Conservation (phyloP, 2,113 vertebrate genomes). For the Carlito syrichta region DNA sequence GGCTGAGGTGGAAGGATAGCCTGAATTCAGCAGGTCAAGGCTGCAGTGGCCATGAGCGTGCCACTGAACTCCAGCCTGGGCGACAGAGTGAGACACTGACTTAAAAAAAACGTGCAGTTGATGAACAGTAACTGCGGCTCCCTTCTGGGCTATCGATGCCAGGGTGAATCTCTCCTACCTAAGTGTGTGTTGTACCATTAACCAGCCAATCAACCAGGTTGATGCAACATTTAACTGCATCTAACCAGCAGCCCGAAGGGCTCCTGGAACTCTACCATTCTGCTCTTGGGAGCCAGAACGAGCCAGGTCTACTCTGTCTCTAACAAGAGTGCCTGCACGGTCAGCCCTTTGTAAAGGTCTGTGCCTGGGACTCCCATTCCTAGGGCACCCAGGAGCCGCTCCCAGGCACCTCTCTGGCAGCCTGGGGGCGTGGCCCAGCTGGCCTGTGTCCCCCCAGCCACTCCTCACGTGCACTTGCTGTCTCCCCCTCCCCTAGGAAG, state of each 20-base stretch:
- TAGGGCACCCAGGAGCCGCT: background rate
- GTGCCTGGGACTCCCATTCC: too few relatives aligned
- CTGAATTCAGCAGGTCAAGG: too few relatives aligned
- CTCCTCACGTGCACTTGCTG: accelerated
- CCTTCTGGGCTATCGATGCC: background rate
- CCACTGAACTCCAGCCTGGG: too few relatives aligned
- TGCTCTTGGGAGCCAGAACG: accelerated
- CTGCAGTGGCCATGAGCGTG: too few relatives aligned
- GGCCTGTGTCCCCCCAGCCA: background rate
- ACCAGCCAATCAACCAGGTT: background rate
- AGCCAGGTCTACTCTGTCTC: too few relatives aligned
- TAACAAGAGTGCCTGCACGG: too few relatives aligned
- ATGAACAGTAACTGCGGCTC: too few relatives aligned
- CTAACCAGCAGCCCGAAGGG: background rate
- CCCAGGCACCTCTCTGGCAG: background rate
- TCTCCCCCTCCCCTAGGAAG: background rate
- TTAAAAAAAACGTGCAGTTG: too few relatives aligned
- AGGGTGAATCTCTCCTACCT: background rate
- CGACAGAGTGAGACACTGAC: too few relatives aligned
- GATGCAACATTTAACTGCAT: too few relatives aligned
- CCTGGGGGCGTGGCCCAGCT: accelerated
- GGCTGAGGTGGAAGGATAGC: too few relatives aligned
- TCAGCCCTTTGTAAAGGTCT: background rate
- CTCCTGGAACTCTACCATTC: background rate
- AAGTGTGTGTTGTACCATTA: background rate